Evolutionary conservation across 1,140 invertebrate genomes (phyloP).

Genomic region (Eulimnadia texana): DNA sequence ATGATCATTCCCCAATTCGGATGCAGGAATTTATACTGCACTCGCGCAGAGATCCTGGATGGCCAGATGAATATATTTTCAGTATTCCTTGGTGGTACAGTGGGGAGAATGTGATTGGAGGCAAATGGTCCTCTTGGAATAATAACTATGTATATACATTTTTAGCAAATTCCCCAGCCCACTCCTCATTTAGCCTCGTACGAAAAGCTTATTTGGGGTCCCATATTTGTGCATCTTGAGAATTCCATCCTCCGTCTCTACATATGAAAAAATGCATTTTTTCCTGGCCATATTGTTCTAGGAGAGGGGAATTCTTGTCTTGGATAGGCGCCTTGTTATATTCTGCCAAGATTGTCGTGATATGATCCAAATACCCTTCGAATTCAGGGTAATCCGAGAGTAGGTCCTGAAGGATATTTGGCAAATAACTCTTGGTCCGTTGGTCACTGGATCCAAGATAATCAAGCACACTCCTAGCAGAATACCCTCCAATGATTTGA

Average conservation of each 20-base stretch:
- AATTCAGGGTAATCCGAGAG: background rate
- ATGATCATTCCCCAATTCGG: background rate
- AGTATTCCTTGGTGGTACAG: background rate
- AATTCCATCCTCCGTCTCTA: background rate
- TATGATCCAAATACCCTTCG: background rate
- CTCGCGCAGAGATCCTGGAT: background rate
- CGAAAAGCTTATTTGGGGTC: background rate
- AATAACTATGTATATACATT: background rate
- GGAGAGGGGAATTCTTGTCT: background rate
- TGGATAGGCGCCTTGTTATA: background rate
- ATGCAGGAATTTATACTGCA: background rate
- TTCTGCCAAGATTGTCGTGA: background rate
- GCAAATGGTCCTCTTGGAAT: background rate
- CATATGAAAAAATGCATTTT: constrained; percentile 2
- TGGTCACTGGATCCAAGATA: background rate
- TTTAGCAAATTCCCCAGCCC: background rate
- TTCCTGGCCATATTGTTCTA: constrained; percentile 1
- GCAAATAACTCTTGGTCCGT: background rate
- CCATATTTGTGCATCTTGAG: background rate
- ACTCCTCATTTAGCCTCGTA: background rate
- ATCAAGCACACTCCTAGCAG: background rate
- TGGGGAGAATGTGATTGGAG: background rate
- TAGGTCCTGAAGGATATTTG: background rate
- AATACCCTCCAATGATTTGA: background rate
- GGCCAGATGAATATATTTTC: background rate